Conservation (phyloP, 1,140 invertebrate species). For the Megathymus violae region DNA sequence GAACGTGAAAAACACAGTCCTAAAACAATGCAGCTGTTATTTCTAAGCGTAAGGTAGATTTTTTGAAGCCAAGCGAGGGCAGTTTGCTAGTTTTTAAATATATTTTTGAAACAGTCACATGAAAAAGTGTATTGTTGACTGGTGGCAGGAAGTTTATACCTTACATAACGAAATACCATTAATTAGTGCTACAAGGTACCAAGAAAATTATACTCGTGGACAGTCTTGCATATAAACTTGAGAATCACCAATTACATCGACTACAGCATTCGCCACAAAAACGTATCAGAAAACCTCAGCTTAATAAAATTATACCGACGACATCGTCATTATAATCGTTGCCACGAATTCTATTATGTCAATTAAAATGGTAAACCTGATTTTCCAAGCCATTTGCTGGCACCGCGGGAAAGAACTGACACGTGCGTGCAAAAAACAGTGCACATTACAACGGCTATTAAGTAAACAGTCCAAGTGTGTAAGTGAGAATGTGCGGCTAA, state of each 20-base stretch:
- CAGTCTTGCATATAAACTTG: constrained; percentile 26
- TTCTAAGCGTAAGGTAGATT: too few relatives aligned
- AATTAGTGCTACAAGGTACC: constrained; percentile 13
- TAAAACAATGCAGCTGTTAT: too few relatives aligned
- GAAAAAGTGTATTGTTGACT: too few relatives aligned
- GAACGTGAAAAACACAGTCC: too few relatives aligned
- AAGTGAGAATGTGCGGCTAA: constrained; percentile 47
- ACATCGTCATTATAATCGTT: constrained; percentile 33
- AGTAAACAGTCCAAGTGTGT: constrained; percentile 48
- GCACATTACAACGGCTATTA: constrained; percentile 53
- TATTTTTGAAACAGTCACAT: too few relatives aligned
- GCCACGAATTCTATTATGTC: constrained; percentile 33
- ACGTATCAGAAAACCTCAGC: constrained; percentile 24
- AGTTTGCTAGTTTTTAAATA: too few relatives aligned
- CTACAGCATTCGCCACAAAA: constrained; percentile 10
- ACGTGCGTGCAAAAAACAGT: constrained; percentile 46
- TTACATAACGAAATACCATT: constrained; percentile 8
- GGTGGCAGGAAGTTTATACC: constrained; percentile 6
- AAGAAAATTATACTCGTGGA: constrained; percentile 22
- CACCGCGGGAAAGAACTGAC: constrained; percentile 44
- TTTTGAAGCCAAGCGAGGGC: too few relatives aligned
- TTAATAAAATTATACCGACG: constrained; percentile 26
- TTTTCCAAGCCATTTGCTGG: constrained; percentile 58
- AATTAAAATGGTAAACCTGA: constrained; percentile 39
- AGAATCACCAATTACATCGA: constrained; percentile 21